Evolutionary conservation across 2,113 vertebrate genomes (phyloP), one percentile per base, ranked within the genome.

Genomic region (Baryphthengus martii): DNA sequence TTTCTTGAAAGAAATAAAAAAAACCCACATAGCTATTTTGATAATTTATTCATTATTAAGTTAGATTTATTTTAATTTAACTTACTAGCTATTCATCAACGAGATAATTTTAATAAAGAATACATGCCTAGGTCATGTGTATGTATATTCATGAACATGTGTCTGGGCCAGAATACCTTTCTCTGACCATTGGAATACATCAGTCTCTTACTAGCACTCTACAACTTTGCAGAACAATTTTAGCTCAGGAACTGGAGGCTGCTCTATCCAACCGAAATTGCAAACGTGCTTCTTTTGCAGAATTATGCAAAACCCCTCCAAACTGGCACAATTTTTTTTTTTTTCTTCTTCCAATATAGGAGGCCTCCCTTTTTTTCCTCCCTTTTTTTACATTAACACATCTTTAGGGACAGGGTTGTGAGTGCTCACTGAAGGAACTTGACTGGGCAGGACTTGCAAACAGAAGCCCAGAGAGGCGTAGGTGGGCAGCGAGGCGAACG

Each of bases 381-480:
- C 62, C 40, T 33, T 53, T 63, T 55, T 33, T 66, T 5, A 49
- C 85, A 47, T 76, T 31, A 24, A 15, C 83, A 53, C 63, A 24
- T 95, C 63, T 96, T 90, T 39, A 44, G 11, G 84, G 76, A 7
- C 45, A 55, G 45, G 19, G 56, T 35, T 67, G 42, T 16, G 89
- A 81, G 68, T 6, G 33, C 71, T 63, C 8, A 5, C 55, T 72
- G 78, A 39, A 53, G 70, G 25, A 44, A 53, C 13, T 31, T 23
- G 61, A 52, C 89, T 53, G 75, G 29, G 47, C 71, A 88, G 74
- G 81, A 92, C 73, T 29, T 74, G 85, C 73, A 96, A 97, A 93
- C 87, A 95, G 96, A 97, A 97, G 96, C 89, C 87, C 93, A 47
- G 49, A 3, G 28, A 74, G 92, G 80, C 55, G 88, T 91, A 85